These are phyloP conservation scores for Mionectes olivaceus DNA, from an alignment of 2,797 vertebrate species.

Conservation along the genomic window DNA sequence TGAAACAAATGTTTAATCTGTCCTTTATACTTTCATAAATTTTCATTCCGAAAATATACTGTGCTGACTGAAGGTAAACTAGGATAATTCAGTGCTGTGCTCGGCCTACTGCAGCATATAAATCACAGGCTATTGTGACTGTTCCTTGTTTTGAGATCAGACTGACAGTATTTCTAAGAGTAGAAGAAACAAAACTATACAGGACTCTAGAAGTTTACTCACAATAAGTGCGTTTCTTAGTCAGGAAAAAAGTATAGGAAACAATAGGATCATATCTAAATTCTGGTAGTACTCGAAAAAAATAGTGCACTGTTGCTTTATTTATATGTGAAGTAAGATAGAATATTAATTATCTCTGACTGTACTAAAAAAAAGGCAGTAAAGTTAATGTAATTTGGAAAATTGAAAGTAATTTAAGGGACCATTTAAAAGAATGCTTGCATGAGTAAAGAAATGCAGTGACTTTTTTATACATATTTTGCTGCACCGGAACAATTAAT, in stretches of 20 bases:
- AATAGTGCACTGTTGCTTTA: not conserved
- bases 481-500: not conserved
- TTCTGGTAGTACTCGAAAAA: not conserved
- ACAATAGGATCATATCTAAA: not conserved
- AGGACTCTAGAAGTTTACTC: not conserved
- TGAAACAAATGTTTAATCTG: not conserved
- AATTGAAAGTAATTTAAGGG: not conserved
- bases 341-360: not conserved
- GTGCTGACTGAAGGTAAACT: not conserved
- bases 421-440: not conserved
- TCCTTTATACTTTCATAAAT: not conserved
- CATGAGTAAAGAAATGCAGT: not conserved
- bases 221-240: not conserved
- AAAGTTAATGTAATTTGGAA: not conserved
- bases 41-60: not conserved
- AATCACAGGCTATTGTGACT: not conserved
- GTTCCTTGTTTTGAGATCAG: not conserved
- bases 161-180: not conserved
- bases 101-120: not conserved
- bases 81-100: not conserved
- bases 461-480: conserved; percentile 2
- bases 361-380: not conserved
- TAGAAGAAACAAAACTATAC: not conserved
- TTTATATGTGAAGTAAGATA: not conserved
- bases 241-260: not conserved